Evolutionary conservation across 2,888 invertebrate genomes (phyloP), one percentile per base, ranked within the genome.

Genomic region (Griposia aprilina): DNA sequence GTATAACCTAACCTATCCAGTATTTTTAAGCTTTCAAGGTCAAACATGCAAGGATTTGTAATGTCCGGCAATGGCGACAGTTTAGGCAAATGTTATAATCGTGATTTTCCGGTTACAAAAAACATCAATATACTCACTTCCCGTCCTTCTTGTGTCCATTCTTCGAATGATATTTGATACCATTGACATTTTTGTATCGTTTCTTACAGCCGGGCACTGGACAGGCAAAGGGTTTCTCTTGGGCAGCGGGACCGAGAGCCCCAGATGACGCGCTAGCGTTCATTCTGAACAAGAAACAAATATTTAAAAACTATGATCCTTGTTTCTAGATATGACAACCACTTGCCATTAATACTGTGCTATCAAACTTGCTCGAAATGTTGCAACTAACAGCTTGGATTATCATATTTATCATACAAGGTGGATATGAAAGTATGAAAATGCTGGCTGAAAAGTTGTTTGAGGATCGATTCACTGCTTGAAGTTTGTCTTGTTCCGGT

Each of bases 151-250:
- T 98, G 94, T 99, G 98, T 15, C 98, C 98, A 93, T 98, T 98
- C 94, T 98, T 98, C 65, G 98, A 98, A 95, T 99, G 98, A 94
- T 99, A 98, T 93, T 98, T 98, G 91, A 98, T 98, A 77, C 98
- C 98, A 94, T 98, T 98, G 78, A 98, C 98, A 93, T 98, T 99
- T 94, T 98, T 98, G 95, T 99, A 99, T 63, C 98, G 97, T 93
- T 99, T 99, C 94, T 98, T 98, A 95, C 98, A 99, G 68, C 98
- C 98, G 71, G 98, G 98, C 80, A 98, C 98, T 1, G 98, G 98
- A 93, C 99, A 99, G 13, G 98, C 98, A 95, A 98, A 98, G 1
- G 98, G 98, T 93, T 98, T 98, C 92, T 98, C 98, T 85, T 97
- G 94, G 81, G 97, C 97, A 70, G 97, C 97, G 7, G 93, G 91